These are phyloP conservation scores for Protonibea diacanthus DNA, from an alignment of 2,797 vertebrate genomes.

Conservation along the genomic window DNA sequence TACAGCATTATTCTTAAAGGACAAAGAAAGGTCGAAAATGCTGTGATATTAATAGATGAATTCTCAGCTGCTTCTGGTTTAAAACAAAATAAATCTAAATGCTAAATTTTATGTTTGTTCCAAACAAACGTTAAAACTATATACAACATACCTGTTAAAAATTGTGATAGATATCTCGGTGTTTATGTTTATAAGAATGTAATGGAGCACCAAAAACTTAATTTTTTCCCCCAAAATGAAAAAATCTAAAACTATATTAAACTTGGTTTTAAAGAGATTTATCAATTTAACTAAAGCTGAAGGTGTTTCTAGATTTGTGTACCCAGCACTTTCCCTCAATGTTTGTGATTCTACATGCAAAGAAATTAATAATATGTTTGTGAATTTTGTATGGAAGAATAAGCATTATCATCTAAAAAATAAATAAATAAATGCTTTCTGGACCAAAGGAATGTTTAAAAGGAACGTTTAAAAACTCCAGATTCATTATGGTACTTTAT, in stretches of 20 bases:
- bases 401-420: too few species aligned
- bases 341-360: background rate
- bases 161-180: background rate
- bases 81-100: background rate
- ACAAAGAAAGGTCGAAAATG: background rate
- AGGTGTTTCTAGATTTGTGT: background rate
- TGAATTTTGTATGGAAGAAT: background rate
- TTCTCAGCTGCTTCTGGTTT: background rate
- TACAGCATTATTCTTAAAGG: background rate
- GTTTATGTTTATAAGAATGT: background rate
- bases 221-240: background rate
- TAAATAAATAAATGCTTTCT: background rate
- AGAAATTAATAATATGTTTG: background rate
- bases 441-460: background rate
- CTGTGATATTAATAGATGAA: background rate
- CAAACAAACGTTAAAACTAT: background rate
- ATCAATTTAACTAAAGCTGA: background rate
- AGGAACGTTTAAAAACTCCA: too few species aligned
- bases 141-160: background rate
- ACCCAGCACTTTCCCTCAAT: background rate
- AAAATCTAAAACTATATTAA: background rate
- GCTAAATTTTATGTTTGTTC: background rate
- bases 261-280: constrained; percentile 6
- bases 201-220: background rate
- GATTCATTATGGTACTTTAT: too few species aligned